A percentile compares a stretch with the other conserved stretches of the same genome.
phyloP scores from a whole-genome alignment of 2,888 invertebrate genomes.

The Liposcelis brunnea region DNA sequence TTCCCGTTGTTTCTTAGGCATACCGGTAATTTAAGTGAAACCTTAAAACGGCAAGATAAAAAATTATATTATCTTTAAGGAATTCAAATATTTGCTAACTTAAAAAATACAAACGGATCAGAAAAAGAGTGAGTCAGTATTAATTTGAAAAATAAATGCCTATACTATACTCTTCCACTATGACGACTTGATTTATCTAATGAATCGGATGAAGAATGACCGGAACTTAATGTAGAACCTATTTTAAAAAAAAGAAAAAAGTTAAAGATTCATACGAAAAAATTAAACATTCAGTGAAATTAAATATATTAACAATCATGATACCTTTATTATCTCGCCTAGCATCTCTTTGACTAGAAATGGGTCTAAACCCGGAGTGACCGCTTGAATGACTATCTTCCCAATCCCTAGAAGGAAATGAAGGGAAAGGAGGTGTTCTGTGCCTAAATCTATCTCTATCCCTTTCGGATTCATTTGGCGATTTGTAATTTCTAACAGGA shows the following conservation, averaged over 20 bases:
- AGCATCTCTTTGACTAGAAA: constrained; percentile 19
- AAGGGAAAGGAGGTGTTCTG: constrained; percentile 19
- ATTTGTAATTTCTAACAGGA: constrained; percentile 16
- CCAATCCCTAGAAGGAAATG: constrained; percentile 27
- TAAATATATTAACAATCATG: background rate
- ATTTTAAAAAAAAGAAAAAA: constrained; percentile 14
- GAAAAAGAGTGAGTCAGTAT: no score
- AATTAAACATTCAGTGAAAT: background rate
- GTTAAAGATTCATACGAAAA: constrained; percentile 10
- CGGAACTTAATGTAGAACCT: constrained; percentile 6
- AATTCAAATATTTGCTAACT: no score
- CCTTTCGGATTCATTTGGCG: constrained; percentile 14
- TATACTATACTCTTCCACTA: background rate
- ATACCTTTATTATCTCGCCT: constrained; percentile 24
- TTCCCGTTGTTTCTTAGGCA: no score
- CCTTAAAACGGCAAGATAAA: no score
- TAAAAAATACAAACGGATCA: no score
- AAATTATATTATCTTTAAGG: no score
- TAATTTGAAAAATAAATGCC: background rate
- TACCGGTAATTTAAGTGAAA: no score
- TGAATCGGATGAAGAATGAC: constrained; percentile 4
- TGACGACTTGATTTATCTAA: constrained; percentile 2
- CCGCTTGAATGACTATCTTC: constrained; percentile 28
- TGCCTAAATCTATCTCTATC: constrained; percentile 21
- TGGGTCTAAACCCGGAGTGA: constrained; percentile 33